phyloP scores from a whole-genome alignment of 2,888 invertebrate genomes.

The Reticulitermes lucifugus region DNA sequence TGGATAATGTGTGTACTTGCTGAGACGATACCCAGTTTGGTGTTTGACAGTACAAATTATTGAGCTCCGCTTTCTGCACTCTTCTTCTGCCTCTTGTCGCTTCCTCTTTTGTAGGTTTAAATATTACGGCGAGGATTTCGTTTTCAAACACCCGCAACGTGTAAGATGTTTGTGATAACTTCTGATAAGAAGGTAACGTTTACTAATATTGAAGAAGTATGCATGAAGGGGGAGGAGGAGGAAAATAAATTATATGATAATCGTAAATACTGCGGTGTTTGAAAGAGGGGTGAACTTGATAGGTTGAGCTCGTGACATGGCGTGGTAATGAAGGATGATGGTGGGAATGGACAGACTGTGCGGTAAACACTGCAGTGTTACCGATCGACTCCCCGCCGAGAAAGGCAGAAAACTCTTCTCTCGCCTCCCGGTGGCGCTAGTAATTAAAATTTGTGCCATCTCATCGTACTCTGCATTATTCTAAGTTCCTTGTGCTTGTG shows the following conservation, averaged over 20 bases:
- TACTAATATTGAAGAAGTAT: background rate
- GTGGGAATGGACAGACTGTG: slow-evolving; percentile 23
- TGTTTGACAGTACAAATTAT: too few relatives aligned
- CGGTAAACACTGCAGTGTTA: slow-evolving; percentile 24
- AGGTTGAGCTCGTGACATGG: slow-evolving; percentile 12
- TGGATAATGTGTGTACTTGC: too few relatives aligned
- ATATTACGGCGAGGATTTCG: too few relatives aligned
- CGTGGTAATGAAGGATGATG: slow-evolving; percentile 24
- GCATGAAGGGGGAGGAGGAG: background rate
- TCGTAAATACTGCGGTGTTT: background rate
- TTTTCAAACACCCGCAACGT: too few relatives aligned
- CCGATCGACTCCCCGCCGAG: slow-evolving; percentile 13
- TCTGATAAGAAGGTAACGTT: background rate
- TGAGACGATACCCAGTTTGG: too few relatives aligned
- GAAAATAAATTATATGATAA: slow-evolving; percentile 19
- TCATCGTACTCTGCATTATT: slow-evolving; percentile 46
- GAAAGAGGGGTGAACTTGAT: background rate
- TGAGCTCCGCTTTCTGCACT: too few relatives aligned
- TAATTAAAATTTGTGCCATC: slow-evolving; percentile 54
- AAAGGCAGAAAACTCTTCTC: slow-evolving; percentile 38
- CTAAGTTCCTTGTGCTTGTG: slow-evolving; percentile 12
- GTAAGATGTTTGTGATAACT: too few relatives aligned
- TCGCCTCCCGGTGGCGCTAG: slow-evolving; percentile 53
- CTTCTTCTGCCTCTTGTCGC: too few relatives aligned
- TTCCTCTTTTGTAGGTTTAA: too few relatives aligned